Base-by-base conservation (phyloP, 2,888 invertebrate genomes). In the Acanthosepion pharaonis region DNA sequence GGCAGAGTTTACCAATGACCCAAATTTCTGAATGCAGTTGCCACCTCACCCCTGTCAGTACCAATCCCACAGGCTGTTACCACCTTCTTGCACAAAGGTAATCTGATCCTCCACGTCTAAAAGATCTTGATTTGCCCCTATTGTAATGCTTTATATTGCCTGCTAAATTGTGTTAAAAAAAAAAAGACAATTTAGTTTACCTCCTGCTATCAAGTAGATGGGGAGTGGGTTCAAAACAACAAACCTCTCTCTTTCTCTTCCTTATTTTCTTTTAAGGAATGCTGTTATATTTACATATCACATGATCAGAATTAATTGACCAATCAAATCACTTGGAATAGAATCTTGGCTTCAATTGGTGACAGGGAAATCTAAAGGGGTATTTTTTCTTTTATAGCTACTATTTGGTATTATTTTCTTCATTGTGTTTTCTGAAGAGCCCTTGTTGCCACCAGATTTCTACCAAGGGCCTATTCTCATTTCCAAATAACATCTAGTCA, bases 11-110 rank as follows among this genome's bases (percentile, higher is more conserved):
- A 78, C n/a, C 78, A 33, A 15, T 78, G 78, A 78, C 78, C 78
- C 78, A 78, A 78, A 78, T 78, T 78, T 78, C 78, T 78, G 78
- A 78, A 78, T 78, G 78, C n/a, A 78, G n/a, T 78, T 78, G n/a
- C n/a, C n/a, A 78, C n/a, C 78, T n/a, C 15, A 20, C 78, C n/a
- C n/a, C 11, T n/a, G 33, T 11, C 78, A 33, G 20, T 18, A 78
- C 78, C 78, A 78, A 78, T 78, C 78, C 78, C n/a, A 78, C 78
- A 78, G 78, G 78, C 78, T 78, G 78, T 78, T 78, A 15, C 78
- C 78, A 33, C 78, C n/a, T n/a, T 78, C 78, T 78, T 78, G 78
- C 78, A 78, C 78, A 78, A 78, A 33, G n/a, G 78, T 78, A 78
- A 78, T n/a, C 78, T 18, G 78, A 78, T 78, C 78, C 78, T n/a